A percentile compares a stretch with the other conserved stretches of the same genome.
phyloP scores from a whole-genome alignment of 2,888 invertebrate species.

The Hofmannophila pseudospretella region DNA sequence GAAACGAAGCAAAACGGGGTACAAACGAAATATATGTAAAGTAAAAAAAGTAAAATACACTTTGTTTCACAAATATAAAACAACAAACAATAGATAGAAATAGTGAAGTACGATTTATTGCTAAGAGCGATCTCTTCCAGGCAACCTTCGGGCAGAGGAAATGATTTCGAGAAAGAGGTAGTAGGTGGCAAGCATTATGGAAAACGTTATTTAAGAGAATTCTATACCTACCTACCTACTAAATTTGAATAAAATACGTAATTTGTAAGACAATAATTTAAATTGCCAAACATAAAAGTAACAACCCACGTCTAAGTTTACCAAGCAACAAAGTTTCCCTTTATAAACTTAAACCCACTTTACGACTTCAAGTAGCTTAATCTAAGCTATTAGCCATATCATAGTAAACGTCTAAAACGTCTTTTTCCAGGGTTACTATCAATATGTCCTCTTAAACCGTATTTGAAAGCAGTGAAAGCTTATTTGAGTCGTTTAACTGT shows the following conservation, averaged over 20 bases:
- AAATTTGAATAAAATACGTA: too few relatives aligned
- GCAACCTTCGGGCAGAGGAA: too few relatives aligned
- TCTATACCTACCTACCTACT: too few relatives aligned
- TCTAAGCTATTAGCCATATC: constrained; percentile 32
- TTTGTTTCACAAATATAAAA: too few relatives aligned
- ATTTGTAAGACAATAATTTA: too few relatives aligned
- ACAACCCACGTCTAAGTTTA: background rate
- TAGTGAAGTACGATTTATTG: too few relatives aligned
- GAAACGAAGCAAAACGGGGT: background rate
- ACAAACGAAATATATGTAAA: background rate
- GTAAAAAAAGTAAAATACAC: too few relatives aligned
- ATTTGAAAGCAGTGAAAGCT: constrained; percentile 49
- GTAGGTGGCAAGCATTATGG: too few relatives aligned
- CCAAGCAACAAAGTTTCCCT: constrained; percentile 24
- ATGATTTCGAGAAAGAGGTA: too few relatives aligned
- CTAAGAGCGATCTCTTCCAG: too few relatives aligned
- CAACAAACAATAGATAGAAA: too few relatives aligned
- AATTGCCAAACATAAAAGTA: background rate
- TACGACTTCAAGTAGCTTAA: constrained; percentile 25
- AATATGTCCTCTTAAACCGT: constrained; percentile 29
- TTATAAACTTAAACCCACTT: constrained; percentile 19
- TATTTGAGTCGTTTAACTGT: constrained; percentile 33
- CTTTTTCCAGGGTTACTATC: constrained; percentile 36
- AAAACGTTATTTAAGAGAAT: too few relatives aligned
- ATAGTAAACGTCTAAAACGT: constrained; percentile 28